Evolutionary conservation across 2,113 vertebrate species (phyloP).

Genomic region (Gymnarchus niloticus): DNA sequence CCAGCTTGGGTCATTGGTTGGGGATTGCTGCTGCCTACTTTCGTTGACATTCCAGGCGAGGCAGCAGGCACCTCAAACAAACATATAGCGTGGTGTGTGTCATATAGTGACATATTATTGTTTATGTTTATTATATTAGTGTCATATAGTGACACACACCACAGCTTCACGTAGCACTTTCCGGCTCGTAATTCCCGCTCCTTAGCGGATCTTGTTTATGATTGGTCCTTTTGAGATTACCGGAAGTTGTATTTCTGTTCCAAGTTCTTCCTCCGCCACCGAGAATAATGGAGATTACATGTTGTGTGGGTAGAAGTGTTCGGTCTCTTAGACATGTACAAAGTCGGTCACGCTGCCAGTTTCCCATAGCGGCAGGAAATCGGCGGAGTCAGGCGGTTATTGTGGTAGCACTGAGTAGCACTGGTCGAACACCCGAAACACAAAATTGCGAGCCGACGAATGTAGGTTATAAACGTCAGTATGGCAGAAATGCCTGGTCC

Average conservation of each 20-base stretch:
- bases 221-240: not conserved
- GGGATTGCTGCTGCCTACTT: too few relatives aligned
- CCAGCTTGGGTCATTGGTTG: too few relatives aligned
- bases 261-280: slow-evolving; percentile 1
- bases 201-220: not conserved
- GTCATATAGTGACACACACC: too few relatives aligned
- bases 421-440: too few relatives aligned
- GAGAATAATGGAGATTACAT: slow-evolving; percentile 64
- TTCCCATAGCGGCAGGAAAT: not conserved
- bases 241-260: slow-evolving; percentile 33
- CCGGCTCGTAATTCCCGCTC: not conserved
- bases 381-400: not conserved
- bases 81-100: too few relatives aligned
- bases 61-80: too few relatives aligned
- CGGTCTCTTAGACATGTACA: slow-evolving; percentile 34
- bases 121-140: too few relatives aligned
- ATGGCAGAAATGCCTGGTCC: not conserved
- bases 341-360: not conserved
- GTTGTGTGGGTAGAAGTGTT: slow-evolving; percentile 35
- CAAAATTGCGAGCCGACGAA: too few relatives aligned
- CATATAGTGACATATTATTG: too few relatives aligned
- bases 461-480: not conserved
- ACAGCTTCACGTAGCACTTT: slow-evolving; percentile 37
- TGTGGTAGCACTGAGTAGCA: not conserved
- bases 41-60: too few relatives aligned